phyloP scores from a whole-genome alignment of 2,888 invertebrate species.

The Tetragonisca angustula region DNA sequence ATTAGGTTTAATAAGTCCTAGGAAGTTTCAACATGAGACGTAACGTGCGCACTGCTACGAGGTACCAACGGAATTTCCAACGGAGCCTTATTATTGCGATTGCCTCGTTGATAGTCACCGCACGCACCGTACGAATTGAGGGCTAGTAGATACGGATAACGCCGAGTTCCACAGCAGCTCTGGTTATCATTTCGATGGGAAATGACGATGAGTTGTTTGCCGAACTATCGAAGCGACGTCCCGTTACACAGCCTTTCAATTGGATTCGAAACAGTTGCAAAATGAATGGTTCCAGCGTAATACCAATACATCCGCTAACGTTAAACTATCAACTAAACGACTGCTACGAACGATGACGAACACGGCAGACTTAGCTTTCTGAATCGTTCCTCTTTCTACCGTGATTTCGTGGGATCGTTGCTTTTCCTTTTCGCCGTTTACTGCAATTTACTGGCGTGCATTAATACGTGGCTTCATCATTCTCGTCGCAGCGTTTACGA shows the following conservation, averaged over 20 bases:
- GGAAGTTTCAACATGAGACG: constrained; percentile 42
- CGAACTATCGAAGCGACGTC: too few species aligned
- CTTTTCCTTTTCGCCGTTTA: constrained; percentile 19
- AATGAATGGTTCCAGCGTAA: neutral
- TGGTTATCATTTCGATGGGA: neutral
- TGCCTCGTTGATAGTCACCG: constrained; percentile 31
- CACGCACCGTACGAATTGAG: constrained; percentile 1
- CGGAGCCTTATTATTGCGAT: constrained; percentile 33
- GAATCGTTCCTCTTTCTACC: neutral
- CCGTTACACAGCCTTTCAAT: too few species aligned
- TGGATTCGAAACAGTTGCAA: neutral
- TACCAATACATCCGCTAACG: neutral
- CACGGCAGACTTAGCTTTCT: neutral
- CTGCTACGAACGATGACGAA: too few species aligned
- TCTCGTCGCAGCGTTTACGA: constrained; percentile 46
- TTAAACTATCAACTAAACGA: neutral
- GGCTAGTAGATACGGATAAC: neutral
- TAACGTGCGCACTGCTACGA: constrained; percentile 8
- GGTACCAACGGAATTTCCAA: constrained; percentile 22
- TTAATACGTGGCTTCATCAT: constrained; percentile 25
- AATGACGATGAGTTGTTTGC: neutral
- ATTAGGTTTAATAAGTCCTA: constrained; percentile 60
- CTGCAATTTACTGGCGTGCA: constrained; percentile 31
- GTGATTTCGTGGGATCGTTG: constrained; percentile 13
- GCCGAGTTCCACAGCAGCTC: too few species aligned